Conservation (phyloP, 1,140 invertebrate genomes). For the Papilio machaon region DNA sequence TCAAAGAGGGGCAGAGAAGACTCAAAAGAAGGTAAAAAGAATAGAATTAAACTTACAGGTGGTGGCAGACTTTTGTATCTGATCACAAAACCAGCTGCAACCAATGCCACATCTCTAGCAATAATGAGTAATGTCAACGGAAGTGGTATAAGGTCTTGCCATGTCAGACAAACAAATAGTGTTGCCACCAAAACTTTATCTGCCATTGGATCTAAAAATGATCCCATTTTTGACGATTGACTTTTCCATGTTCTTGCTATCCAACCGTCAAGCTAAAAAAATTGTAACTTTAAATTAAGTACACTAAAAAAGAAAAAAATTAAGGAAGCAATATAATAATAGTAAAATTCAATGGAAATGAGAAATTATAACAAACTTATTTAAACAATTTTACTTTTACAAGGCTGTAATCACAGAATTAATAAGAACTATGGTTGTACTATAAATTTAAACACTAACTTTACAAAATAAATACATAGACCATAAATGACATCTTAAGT, state of each 20-base stretch:
- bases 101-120: slow-evolving; percentile 90
- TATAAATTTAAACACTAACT: too few species aligned
- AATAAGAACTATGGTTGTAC: too few species aligned
- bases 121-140: slow-evolving; percentile 93
- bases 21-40: background rate
- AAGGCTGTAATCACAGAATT: too few species aligned
- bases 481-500: too few species aligned
- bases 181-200: slow-evolving; percentile 97
- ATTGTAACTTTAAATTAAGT: slow-evolving; percentile 48
- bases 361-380: too few species aligned
- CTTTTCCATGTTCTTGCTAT: slow-evolving; percentile 96
- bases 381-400: too few species aligned
- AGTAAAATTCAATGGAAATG: too few species aligned
- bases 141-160: slow-evolving; percentile 92
- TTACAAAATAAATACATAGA: too few species aligned
- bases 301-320: background rate
- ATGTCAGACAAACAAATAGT: slow-evolving; percentile 93
- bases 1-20: too few species aligned
- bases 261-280: slow-evolving; percentile 94
- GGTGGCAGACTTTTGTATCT: slow-evolving; percentile 94
- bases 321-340: background rate
- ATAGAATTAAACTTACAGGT: slow-evolving; percentile 85
- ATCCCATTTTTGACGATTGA: slow-evolving; percentile 96
- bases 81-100: slow-evolving; percentile 92
- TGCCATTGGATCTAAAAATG: slow-evolving; percentile 98